Conservation (phyloP, 2,113 vertebrate species). For the Chascanopsetta lugubris region DNA sequence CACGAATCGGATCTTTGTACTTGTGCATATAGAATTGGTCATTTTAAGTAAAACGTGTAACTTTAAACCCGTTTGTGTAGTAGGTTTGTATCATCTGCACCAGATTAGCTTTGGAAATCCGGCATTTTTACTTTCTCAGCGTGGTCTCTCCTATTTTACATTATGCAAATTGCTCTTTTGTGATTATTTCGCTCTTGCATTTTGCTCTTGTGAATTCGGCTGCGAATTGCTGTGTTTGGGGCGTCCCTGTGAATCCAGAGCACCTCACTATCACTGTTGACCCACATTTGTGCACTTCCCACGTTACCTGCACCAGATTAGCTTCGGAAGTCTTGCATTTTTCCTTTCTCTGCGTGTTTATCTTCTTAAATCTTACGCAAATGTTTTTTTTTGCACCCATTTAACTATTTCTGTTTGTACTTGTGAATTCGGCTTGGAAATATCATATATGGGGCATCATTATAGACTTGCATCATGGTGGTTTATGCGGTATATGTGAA, state of each 20-base stretch:
- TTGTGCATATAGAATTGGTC: no score
- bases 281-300: no score
- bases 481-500: neutral
- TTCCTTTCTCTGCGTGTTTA: neutral
- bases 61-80: no score
- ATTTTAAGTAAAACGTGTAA: no score
- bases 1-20: no score
- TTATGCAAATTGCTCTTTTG: neutral
- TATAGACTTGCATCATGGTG: neutral
- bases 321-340: neutral
- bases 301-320: neutral
- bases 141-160: neutral
- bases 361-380: neutral
- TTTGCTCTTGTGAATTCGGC: neutral
- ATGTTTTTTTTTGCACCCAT: neutral
- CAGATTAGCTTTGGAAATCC: neutral
- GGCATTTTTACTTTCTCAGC: neutral
- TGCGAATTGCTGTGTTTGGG: neutral
- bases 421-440: neutral
- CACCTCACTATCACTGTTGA: no score
- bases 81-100: neutral
- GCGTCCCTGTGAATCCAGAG: no score
- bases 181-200: neutral
- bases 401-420: neutral
- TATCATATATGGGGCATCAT: neutral